Evolutionary conservation across 2,888 invertebrate species (phyloP).

Genomic region (Agrotis segetum): DNA sequence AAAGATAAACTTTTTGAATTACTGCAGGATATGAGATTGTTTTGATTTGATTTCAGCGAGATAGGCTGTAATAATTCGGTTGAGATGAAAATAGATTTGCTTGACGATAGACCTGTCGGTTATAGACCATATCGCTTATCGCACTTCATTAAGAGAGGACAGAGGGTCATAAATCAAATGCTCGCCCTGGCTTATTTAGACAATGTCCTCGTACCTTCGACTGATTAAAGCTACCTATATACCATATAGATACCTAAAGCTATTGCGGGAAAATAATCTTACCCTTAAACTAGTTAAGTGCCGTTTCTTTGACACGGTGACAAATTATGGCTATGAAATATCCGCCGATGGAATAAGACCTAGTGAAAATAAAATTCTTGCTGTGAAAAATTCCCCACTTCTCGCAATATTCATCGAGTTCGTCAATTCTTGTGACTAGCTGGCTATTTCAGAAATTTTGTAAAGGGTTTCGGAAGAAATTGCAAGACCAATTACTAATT

Average conservation of each 20-base stretch:
- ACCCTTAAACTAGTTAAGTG: neutral
- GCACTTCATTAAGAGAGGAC: neutral
- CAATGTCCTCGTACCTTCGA: neutral
- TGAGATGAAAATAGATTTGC: conserved; percentile 4
- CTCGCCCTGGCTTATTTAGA: neutral
- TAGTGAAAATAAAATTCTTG: neutral
- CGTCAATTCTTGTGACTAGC: neutral
- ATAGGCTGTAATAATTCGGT: neutral
- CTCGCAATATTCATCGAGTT: neutral
- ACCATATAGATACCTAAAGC: too few species aligned
- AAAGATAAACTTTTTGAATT: too few species aligned
- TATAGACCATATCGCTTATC: conserved; percentile 8
- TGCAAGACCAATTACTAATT: neutral
- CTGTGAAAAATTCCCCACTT: neutral
- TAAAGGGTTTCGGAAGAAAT: neutral
- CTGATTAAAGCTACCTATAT: too few species aligned
- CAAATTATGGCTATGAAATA: neutral
- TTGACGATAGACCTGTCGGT: neutral
- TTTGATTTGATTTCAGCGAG: neutral
- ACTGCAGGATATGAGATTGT: too few species aligned
- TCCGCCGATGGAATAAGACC: neutral
- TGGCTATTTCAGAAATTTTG: neutral
- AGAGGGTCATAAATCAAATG: neutral
- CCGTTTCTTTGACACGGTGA: neutral
- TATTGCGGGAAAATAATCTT: neutral